Evolutionary conservation across 2,113 vertebrate species (phyloP), one percentile per base, ranked within the genome.

Genomic region (Castor canadensis): DNA sequence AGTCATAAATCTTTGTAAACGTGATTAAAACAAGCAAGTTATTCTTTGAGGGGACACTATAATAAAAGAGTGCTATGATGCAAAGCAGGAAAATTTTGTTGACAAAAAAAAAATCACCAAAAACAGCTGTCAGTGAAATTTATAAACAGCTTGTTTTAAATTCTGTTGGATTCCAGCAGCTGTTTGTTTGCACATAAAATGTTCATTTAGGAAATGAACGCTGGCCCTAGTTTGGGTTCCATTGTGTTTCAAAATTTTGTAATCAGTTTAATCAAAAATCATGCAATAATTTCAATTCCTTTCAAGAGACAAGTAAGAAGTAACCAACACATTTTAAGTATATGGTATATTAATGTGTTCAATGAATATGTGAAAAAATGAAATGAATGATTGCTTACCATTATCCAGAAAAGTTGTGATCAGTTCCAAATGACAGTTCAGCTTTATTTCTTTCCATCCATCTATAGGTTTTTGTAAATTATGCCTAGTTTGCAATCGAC

Each of bases 1-100:
- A 98, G 97, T 97, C 98, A 98, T 99, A 98, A 99, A 98, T 98
- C 98, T 98, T 56, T 0, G 96, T 94, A 98, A 98, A 98, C 96
- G 88, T 98, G 98, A 98, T 98, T 98, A 98, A 98, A 98, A 98
- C 0, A 0, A 98, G 97, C 92, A 1, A 98, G 97, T 97, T 98
- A 96, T 98, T 98, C 98, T 98, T 98, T 77, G 94, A 97, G 93
- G 96, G 95, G 98, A 98, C 94, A 97, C 97, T 87, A 94, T 98
- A 98, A 98, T 97, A 97, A 98, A 98, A 97, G 95, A 94, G 97
- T n/a, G 4, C 67, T 30, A 75, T 0, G 24, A 96, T 22, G 0
- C 47, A 62, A 76, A 98, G 94, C 72, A 47, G n/a, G 83, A 97
- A 97, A 97, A 97, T 98, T 98, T 97, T 97, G 96, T 97, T 97